A percentile compares a stretch with the other conserved stretches of the same genome.
phyloP scores from a whole-genome alignment of 1,140 invertebrate genomes.

The Nixonia krombeini region DNA sequence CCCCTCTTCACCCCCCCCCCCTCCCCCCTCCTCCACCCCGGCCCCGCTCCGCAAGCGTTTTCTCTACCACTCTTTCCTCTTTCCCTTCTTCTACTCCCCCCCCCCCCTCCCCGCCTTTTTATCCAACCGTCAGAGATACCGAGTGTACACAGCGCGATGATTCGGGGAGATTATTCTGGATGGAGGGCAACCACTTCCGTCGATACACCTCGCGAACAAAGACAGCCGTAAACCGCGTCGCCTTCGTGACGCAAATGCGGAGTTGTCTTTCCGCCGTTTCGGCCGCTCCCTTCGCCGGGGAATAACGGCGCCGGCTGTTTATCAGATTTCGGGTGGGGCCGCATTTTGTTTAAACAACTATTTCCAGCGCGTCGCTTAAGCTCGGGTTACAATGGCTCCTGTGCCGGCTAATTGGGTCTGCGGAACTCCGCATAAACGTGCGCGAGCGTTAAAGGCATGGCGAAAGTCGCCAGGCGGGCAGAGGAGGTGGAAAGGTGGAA shows the following conservation, averaged over 20 bases:
- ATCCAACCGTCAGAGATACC: conserved; percentile 37
- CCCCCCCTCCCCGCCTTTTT: too few relatives aligned
- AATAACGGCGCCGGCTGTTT: too few relatives aligned
- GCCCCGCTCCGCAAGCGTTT: too few relatives aligned
- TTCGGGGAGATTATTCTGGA: conserved; percentile 46
- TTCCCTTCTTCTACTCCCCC: too few relatives aligned
- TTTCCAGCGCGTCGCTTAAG: too few relatives aligned
- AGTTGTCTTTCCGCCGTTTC: conserved; percentile 13
- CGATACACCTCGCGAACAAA: conserved; percentile 47
- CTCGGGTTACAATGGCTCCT: conserved; percentile 40
- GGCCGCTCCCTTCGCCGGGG: too few relatives aligned
- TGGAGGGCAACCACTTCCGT: conserved; percentile 34
- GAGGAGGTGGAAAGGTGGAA: conserved; percentile 43
- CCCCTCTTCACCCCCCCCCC: too few relatives aligned
- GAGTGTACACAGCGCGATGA: conserved; percentile 34
- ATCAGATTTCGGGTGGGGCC: too few relatives aligned
- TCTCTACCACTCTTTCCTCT: too few relatives aligned
- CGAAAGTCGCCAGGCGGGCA: conserved; percentile 39
- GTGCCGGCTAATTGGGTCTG: conserved; percentile 50
- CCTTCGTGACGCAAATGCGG: conserved; percentile 38
- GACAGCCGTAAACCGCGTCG: conserved; percentile 42
- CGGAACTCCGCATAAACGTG: conserved; percentile 31
- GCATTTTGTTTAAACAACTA: too few relatives aligned
- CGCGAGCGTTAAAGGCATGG: conserved; percentile 49
- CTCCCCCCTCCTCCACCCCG: too few relatives aligned